Evolutionary conservation across 2,113 vertebrate species (phyloP).

Genomic region (Dipodomys spectabilis): DNA sequence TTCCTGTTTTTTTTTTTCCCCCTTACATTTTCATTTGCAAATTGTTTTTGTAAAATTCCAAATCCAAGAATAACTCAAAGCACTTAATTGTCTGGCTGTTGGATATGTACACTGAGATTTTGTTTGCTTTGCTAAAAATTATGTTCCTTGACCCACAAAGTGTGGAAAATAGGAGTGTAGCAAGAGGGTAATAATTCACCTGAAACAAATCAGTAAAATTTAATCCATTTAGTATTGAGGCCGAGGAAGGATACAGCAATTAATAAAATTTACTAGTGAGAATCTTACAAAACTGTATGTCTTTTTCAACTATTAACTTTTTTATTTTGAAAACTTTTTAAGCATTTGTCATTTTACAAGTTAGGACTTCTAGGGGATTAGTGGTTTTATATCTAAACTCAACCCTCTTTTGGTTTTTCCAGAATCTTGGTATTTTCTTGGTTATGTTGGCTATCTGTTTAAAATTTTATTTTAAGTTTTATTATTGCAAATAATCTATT

Average conservation of each 20-base stretch:
- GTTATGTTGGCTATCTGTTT: background rate
- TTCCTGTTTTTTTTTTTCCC: conserved; percentile 64
- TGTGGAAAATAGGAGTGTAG: conserved; percentile 50
- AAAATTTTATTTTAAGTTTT: too few relatives aligned
- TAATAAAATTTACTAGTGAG: conserved; percentile 56
- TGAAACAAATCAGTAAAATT: conserved; percentile 36
- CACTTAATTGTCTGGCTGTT: conserved; percentile 62
- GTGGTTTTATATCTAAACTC: background rate
- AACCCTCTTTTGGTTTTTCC: background rate
- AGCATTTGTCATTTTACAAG: conserved; percentile 7
- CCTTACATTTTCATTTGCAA: conserved; percentile 72
- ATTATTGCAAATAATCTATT: background rate
- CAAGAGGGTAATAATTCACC: conserved; percentile 3
- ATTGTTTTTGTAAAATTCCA: conserved; percentile 75
- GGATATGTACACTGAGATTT: conserved; percentile 28
- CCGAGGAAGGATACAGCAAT: conserved; percentile 7
- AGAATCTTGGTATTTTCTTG: conserved; percentile 38
- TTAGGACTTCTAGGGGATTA: background rate
- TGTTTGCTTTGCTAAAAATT: background rate
- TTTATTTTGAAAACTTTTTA: background rate
- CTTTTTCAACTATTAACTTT: conserved; percentile 55
- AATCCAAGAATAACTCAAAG: conserved; percentile 70
- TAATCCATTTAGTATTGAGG: conserved; percentile 35
- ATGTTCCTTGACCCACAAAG: conserved; percentile 45
- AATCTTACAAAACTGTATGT: conserved; percentile 19